phyloP scores from a whole-genome alignment of 2,797 vertebrate species.

The Hapalemur alaotrensis region DNA sequence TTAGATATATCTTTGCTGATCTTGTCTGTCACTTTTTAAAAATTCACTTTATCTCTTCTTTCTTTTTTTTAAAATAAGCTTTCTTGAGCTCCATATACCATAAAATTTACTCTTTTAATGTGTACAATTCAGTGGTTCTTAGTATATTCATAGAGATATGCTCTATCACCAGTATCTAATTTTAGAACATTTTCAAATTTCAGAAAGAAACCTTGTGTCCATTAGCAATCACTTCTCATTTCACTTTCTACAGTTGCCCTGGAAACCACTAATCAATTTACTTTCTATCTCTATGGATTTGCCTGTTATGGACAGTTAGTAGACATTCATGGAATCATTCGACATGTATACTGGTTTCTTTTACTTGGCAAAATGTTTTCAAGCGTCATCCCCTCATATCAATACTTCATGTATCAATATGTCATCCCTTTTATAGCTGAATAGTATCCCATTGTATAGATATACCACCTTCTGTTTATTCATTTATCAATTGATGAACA shows the following conservation, averaged over 20 bases:
- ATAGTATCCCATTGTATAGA: neutral
- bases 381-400: neutral
- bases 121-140: neutral
- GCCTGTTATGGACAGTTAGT: neutral
- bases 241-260: neutral
- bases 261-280: neutral
- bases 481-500: neutral
- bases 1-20: neutral
- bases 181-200: conserved; percentile 28
- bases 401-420: neutral
- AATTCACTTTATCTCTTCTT: neutral
- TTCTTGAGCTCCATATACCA: neutral
- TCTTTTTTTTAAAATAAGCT: neutral
- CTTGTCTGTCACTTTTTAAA: neutral
- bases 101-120: neutral
- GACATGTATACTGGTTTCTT: neutral
- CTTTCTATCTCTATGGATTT: neutral
- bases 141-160: neutral
- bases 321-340: neutral
- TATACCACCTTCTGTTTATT: neutral
- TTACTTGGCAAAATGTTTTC: neutral
- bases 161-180: neutral
- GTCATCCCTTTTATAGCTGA: neutral
- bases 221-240: neutral
- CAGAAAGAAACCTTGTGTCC: neutral